Percentiles rank a stretch among this genome's conserved stretches.
Conservation (phyloP, 2,888 invertebrate genomes). For the Agrotis ipsilon region DNA sequence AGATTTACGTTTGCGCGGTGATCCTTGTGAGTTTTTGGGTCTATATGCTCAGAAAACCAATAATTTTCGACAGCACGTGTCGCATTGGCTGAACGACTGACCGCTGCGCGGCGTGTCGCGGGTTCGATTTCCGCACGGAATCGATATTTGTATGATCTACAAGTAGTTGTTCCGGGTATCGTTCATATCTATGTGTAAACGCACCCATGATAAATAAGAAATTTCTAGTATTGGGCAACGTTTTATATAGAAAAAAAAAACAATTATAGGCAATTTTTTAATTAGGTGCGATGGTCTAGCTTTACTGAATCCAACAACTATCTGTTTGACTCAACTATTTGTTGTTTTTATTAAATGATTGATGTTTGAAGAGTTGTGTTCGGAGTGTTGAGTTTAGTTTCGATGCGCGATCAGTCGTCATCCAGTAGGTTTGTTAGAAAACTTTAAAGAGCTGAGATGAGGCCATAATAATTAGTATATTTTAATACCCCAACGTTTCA, state of each 20-base stretch:
- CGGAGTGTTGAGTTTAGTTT: constrained; percentile 58
- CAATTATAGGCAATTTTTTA: background rate
- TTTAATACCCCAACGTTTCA: constrained; percentile 59
- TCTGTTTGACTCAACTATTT: constrained; percentile 33
- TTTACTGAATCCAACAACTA: constrained; percentile 13
- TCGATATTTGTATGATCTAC: too few relatives aligned
- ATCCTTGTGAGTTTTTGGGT: background rate
- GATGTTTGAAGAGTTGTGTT: constrained; percentile 64
- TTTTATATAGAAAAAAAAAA: too few relatives aligned
- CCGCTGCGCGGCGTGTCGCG: too few relatives aligned
- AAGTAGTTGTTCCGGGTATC: too few relatives aligned
- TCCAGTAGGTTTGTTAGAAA: constrained; percentile 88
- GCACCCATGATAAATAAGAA: too few relatives aligned
- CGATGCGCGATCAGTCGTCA: constrained; percentile 72
- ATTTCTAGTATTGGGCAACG: too few relatives aligned
- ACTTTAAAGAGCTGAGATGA: constrained; percentile 86
- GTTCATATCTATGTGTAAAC: too few relatives aligned
- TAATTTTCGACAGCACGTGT: background rate
- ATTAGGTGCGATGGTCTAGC: background rate
- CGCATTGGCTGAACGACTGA: too few relatives aligned
- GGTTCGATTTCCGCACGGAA: too few relatives aligned
- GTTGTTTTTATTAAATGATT: constrained; percentile 58
- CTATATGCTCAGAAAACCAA: too few relatives aligned
- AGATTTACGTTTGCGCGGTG: background rate
- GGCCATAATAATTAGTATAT: constrained; percentile 71